These are phyloP conservation scores for Mythimna lalbum DNA, from an alignment of 2,888 invertebrate genomes.

Conservation along the genomic window DNA sequence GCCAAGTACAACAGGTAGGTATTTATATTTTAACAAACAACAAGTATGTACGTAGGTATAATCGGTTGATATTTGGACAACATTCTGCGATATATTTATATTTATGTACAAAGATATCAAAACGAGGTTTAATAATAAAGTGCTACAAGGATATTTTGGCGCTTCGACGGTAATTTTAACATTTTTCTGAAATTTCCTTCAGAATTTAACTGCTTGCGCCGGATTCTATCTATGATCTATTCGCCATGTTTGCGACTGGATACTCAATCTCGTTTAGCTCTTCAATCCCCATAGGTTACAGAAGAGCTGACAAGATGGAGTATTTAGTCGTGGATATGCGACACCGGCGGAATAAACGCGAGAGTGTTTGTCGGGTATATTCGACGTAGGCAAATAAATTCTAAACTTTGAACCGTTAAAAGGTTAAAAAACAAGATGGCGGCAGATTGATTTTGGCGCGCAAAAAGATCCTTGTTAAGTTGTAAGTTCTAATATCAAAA, in stretches of 20 bases:
- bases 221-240: no score
- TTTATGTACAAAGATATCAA: constrained; percentile 48
- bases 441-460: background rate
- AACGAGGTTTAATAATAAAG: constrained; percentile 21
- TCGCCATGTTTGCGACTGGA: no score
- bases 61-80: constrained; percentile 6
- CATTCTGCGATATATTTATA: constrained; percentile 44
- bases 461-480: background rate
- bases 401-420: no score
- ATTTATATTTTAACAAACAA: constrained; percentile 19
- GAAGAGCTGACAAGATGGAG: no score
- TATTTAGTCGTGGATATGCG: no score
- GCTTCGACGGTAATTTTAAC: background rate
- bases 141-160: constrained; percentile 1
- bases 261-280: no score
- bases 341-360: no score
- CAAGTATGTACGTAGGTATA: constrained; percentile 1
- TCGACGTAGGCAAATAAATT: no score
- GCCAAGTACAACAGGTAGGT: constrained; percentile 18
- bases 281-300: no score
- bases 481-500: constrained; percentile 61
- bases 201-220: no score
- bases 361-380: no score
- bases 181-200: background rate
- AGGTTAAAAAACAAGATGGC: background rate